phyloP scores from a whole-genome alignment of 2,797 vertebrate genomes.

The Eurystomus glaucurus region DNA sequence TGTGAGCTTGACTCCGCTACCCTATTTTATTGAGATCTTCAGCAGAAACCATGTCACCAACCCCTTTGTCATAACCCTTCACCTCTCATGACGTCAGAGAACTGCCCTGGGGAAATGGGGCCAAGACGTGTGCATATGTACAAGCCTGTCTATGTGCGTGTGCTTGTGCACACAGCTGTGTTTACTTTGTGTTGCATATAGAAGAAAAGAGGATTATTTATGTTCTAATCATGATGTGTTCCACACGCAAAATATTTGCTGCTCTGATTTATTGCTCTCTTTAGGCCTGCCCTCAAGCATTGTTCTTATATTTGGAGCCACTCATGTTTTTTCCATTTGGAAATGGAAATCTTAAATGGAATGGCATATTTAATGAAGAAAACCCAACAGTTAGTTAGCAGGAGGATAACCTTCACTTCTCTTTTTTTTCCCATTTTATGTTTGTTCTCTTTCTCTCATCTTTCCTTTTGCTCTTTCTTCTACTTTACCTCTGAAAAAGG shows the following conservation, averaged over 20 bases:
- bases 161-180: background rate
- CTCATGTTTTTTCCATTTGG: conserved; percentile 47
- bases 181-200: background rate
- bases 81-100: background rate
- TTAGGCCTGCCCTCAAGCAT: conserved; percentile 48
- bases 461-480: background rate
- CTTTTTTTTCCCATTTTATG: background rate
- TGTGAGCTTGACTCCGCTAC: background rate
- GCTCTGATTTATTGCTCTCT: conserved; percentile 55
- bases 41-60: background rate
- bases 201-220: conserved; percentile 62
- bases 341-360: conserved; percentile 40
- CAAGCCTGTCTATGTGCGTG: background rate
- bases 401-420: background rate
- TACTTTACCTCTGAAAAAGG: background rate
- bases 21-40: background rate
- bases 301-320: conserved; percentile 41
- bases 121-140: background rate
- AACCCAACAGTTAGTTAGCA: background rate
- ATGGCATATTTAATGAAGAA: conserved; percentile 1
- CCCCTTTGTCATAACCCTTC: background rate
- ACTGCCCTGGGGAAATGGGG: background rate
- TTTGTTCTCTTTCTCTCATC: background rate
- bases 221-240: conserved; percentile 15
- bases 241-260: conserved; percentile 38